phyloP scores from a whole-genome alignment of 2,888 invertebrate species.

The Microctonus hyperodae region DNA sequence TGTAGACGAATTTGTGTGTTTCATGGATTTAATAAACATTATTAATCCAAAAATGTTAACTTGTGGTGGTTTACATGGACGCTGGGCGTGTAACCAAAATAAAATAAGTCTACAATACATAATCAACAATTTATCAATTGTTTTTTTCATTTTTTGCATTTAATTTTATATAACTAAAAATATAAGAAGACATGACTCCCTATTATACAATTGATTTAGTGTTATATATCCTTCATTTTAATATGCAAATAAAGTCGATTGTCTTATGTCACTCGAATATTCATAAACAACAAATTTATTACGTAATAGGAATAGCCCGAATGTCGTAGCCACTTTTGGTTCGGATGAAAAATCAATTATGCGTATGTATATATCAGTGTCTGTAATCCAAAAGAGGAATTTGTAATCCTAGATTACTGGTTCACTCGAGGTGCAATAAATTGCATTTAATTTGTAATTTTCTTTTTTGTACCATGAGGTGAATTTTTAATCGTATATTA shows the following conservation, averaged over 20 bases:
- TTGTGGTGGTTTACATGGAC: too few relatives aligned
- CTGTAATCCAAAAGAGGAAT: conserved; percentile 28
- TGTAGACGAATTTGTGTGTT: neutral
- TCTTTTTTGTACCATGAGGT: conserved; percentile 9
- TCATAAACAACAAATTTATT: conserved; percentile 26
- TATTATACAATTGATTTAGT: conserved; percentile 13
- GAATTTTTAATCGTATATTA: conserved; percentile 2
- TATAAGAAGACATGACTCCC: neutral
- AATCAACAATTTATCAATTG: conserved; percentile 5
- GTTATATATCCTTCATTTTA: conserved; percentile 11
- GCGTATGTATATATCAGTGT: neutral
- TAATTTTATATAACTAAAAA: too few relatives aligned
- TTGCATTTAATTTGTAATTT: conserved; percentile 23
- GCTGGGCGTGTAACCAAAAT: neutral
- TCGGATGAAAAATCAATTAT: neutral
- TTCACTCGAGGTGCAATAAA: conserved; percentile 29
- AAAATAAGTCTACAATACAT: neutral
- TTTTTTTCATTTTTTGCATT: neutral
- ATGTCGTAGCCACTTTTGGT: neutral
- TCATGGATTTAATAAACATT: conserved; percentile 26
- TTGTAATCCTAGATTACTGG: conserved; percentile 24
- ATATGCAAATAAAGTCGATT: conserved; percentile 26
- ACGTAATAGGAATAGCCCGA: conserved; percentile 17
- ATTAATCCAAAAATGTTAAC: conserved; percentile 32
- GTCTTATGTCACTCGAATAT: conserved; percentile 24